These are phyloP conservation scores for Eudyptes chrysolophus DNA, from an alignment of 2,113 vertebrate species.

Conservation along the genomic window DNA sequence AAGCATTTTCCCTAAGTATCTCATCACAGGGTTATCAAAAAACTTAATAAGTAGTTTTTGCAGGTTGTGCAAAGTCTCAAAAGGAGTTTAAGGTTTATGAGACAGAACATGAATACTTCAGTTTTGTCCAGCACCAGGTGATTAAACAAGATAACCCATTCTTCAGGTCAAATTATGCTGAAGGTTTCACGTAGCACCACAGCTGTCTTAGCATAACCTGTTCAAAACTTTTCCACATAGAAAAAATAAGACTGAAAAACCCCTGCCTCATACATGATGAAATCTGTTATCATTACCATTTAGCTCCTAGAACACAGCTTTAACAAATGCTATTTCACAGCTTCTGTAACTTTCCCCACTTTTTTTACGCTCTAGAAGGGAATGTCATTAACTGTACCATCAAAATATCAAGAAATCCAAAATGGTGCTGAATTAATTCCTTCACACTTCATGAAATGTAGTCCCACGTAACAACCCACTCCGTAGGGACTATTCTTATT, in stretches of 20 bases:
- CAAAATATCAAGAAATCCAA: neutral
- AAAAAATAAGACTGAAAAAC: neutral
- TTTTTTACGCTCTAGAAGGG: neutral
- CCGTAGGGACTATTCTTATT: neutral
- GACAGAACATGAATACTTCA: neutral
- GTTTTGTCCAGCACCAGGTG: neutral
- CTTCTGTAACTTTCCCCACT: neutral
- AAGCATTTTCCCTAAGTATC: neutral
- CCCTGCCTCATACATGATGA: neutral
- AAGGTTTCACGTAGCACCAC: fast-evolving
- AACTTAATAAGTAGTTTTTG: neutral
- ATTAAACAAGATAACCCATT: neutral
- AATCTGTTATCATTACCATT: neutral
- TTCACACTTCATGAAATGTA: neutral
- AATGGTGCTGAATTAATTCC: neutral
- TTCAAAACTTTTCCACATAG: neutral
- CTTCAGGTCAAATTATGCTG: neutral
- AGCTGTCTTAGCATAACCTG: neutral
- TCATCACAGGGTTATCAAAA: neutral
- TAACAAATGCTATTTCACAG: neutral
- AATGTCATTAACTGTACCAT: neutral
- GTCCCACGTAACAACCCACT: neutral
- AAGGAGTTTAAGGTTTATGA: neutral
- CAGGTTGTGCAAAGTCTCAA: neutral
- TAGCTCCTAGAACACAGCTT: neutral